Base-by-base conservation (phyloP, 2,888 invertebrate species). In the Oscheius onirici region DNA sequence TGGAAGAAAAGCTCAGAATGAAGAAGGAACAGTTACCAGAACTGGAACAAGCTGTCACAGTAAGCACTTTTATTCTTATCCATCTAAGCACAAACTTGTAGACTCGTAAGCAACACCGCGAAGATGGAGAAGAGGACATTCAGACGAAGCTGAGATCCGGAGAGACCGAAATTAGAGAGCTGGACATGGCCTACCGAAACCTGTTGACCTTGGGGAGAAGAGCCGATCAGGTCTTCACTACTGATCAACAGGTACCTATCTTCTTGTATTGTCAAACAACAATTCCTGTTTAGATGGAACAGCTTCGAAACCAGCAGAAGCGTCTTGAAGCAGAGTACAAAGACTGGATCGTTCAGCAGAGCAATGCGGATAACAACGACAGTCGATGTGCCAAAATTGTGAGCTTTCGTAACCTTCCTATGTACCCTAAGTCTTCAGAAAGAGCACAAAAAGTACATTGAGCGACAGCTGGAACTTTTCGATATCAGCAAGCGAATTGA, bases 401-500 rank as follows among this genome's bases (percentile, higher is more conserved):
- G n/a, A n/a, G 55, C 17, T 40, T 40, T 20, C 22, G 5, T 5
- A 26, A 24, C 8, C 20, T 66, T 5, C 6, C 15, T 28, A 13
- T 57, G 15, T 13, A 28, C 10, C 3, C 11, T 57, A 8, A 3
- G n/a, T 57, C n/a, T 41, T 17, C 20, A 58, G 58, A n/a, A 41
- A 6, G 46, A 66, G 40, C 15, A 26, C 22, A 66, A 24, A 6
- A 10, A 20, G 54, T 20, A 63, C 46, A 44, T 49, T 49, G 28
- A 26, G 8, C 51, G 28, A 3, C 71, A 77, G 74, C 43, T 74
- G 55, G 57, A 65, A 67, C 63, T 75, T 52, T 11, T 28, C 75
- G 20, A 72, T 72, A 26, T 41, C 24, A 11, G 73, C 72, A 41
- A 49, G 73, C 10, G 40, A 44, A 74, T 43, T 52, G 71, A 41